A percentile compares a stretch with the other conserved stretches of the same genome.
These are phyloP conservation scores for Phrynocephalus versicolor DNA, from an alignment of 2,113 vertebrate species.

Conservation along the genomic window DNA sequence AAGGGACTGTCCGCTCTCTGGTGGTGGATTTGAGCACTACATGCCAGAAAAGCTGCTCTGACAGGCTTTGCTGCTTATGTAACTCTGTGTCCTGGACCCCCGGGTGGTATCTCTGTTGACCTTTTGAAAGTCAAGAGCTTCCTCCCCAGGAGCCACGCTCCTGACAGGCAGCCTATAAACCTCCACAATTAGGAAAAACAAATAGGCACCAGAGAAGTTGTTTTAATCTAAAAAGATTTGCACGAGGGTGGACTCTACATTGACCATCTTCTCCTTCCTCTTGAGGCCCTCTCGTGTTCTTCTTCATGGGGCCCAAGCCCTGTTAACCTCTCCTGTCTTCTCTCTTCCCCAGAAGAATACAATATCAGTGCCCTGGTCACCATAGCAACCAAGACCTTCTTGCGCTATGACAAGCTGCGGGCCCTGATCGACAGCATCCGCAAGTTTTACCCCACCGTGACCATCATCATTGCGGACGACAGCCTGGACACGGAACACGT, in stretches of 20 bases:
- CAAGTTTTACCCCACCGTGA: constrained; percentile 82
- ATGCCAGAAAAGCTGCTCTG: not conserved
- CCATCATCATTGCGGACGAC: constrained; percentile 88
- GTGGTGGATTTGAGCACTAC: not conserved
- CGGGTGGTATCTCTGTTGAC: not conserved
- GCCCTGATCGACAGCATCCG: constrained; percentile 86
- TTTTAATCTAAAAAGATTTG: too few relatives aligned
- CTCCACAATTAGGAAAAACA: too few relatives aligned
- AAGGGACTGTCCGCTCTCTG: not conserved
- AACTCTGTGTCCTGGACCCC: not conserved
- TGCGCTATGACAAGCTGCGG: constrained; percentile 88
- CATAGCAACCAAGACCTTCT: constrained; percentile 89
- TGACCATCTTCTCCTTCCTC: not conserved
- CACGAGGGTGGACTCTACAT: not conserved
- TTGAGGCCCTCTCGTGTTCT: not conserved
- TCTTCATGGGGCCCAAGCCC: not conserved
- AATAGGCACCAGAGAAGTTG: not conserved
- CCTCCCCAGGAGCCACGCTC: not conserved
- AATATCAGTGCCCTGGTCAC: constrained; percentile 86
- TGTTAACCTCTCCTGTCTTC: not conserved
- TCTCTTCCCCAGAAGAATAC: constrained; percentile 69
- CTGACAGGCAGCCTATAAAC: not conserved
- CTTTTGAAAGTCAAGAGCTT: too few relatives aligned
- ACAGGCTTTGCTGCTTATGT: not conserved
- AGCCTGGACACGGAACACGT: constrained; percentile 79